Conservation (phyloP, 2,797 vertebrate genomes). For the Aselliscus stoliczkanus region DNA sequence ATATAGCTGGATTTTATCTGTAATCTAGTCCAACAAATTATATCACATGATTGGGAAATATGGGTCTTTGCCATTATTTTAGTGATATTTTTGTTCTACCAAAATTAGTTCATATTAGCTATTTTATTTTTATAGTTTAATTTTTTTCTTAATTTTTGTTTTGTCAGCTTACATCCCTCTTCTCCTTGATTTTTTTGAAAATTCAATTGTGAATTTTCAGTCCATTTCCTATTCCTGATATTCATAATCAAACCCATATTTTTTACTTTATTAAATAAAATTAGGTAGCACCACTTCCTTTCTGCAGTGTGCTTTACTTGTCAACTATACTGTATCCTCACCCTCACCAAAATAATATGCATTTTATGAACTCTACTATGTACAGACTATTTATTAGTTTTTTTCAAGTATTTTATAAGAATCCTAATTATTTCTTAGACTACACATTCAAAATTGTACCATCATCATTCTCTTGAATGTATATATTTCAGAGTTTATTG, state of each 20-base stretch:
- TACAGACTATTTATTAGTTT: background rate
- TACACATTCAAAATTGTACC: background rate
- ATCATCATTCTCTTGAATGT: background rate
- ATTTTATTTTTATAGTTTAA: background rate
- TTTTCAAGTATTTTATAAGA: background rate
- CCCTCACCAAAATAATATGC: background rate
- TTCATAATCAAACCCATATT: background rate
- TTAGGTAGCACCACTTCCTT: background rate
- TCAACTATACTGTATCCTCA: background rate
- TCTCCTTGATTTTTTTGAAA: background rate
- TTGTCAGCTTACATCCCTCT: background rate
- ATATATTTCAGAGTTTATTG: background rate
- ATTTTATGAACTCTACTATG: background rate
- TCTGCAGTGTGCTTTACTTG: background rate
- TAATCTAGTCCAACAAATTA: background rate
- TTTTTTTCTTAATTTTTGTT: background rate
- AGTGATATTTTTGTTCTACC: background rate
- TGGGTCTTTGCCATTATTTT: background rate
- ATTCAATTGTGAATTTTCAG: background rate
- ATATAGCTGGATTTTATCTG: background rate
- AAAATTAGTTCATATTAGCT: background rate
- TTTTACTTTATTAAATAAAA: slow-evolving; percentile 7
- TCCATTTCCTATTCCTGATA: background rate
- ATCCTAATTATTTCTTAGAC: background rate
- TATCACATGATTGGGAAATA: background rate